Percentiles rank a stretch among this genome's conserved stretches.
Evolutionary conservation across 2,888 invertebrate genomes (phyloP).

Genomic region (Myopa testacea): DNA sequence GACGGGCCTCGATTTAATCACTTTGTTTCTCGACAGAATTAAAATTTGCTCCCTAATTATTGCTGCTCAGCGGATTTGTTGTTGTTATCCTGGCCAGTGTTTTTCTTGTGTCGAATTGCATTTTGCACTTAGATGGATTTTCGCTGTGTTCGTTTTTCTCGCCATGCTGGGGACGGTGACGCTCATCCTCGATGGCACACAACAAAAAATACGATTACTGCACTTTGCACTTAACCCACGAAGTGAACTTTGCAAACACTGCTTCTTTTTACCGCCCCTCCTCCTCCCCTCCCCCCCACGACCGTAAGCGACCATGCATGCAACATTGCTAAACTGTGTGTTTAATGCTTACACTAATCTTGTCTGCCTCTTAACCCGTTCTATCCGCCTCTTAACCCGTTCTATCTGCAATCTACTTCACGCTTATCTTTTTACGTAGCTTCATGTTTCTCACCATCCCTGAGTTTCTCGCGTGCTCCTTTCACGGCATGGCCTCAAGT

Average conservation of each 20-base stretch:
- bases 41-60: neutral
- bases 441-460: neutral
- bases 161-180: neutral
- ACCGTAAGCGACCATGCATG: neutral
- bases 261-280: slow-evolving; percentile 41
- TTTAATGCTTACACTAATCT: slow-evolving; percentile 37
- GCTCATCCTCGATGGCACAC: neutral
- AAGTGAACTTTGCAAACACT: slow-evolving; percentile 53
- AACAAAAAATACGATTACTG: slow-evolving; percentile 65
- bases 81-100: neutral
- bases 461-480: slow-evolving; percentile 5
- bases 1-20: neutral
- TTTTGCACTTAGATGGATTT: slow-evolving; percentile 28
- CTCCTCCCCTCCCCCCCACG: slow-evolving; percentile 5
- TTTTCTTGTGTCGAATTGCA: slow-evolving; percentile 18
- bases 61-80: slow-evolving; percentile 5
- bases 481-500: slow-evolving; percentile 58
- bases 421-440: neutral
- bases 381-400: neutral
- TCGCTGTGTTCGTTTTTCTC: neutral
- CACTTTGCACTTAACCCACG: slow-evolving; percentile 67
- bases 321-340: slow-evolving; percentile 29
- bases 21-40: neutral
- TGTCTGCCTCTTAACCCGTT: slow-evolving; percentile 9
- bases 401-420: neutral